Base-by-base conservation (phyloP, 92 coral and sea anemone species). In the Palythoa grandis region DNA sequence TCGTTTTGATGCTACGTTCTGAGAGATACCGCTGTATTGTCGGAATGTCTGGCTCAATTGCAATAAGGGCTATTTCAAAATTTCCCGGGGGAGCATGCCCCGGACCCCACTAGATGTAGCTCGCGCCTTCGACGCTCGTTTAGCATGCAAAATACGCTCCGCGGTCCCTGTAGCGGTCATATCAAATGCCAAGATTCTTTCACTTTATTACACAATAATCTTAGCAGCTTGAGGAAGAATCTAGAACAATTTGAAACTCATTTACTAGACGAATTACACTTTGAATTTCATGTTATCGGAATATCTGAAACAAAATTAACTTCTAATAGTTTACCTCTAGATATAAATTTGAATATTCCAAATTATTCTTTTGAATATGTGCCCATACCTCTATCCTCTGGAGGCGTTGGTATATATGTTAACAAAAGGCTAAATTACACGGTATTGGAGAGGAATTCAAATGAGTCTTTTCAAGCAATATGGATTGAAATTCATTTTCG, bases 351-450 rank as follows among this genome's bases (percentile, higher is more conserved):
- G 63, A 76, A 88, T 65, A 85, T 85, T 1, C 82, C 74, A 61
- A 84, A 84, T 22, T 85, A 89, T 56, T 60, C 37, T 48, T 89
- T 78, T 85, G 86, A 85, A 89, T 86, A 78, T 72, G 87, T 87
- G 22, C 76, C 82, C 52, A 88, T 87, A 52, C 90, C 90, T 80
- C 75, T 72, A 14, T 56, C 83, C 53, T 73, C 82, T 78, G 89
- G 89, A 70, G 92, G 92, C 43, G 86, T 89, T 71, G 92, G 89
- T 72, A 82, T 83, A 56, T 88, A 88, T 61, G 83, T 88, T 57
- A 76, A 76, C 52, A 73, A 86, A 14, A 47, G 57, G 17, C 84
- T 84, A 52, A 80, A 58, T 63, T 88, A 73, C 69, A 82, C 82
- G 25, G 74, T 53, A 15, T 14, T 56, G 22, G 84, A 82, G n/a